Evolutionary conservation across 2,113 vertebrate genomes (phyloP), one percentile per base, ranked within the genome.

Genomic region (Xyliphius kryptos): DNA sequence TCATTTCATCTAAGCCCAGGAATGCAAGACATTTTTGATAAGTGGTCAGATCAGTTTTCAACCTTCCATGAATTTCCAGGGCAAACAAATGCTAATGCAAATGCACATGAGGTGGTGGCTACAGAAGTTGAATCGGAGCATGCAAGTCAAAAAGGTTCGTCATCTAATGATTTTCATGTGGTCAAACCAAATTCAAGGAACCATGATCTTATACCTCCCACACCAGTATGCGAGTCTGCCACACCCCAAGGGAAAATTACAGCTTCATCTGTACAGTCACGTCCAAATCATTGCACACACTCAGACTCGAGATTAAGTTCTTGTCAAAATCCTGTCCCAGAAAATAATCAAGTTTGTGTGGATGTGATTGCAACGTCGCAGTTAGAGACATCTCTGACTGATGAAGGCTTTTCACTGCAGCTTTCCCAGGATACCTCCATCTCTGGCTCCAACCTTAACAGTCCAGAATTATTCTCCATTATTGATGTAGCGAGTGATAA

Each of bases 401-500:
- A 77, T 1, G 69, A 81, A 69, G 83, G 76, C 56, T 89, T 92
- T 79, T 81, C 79, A 8, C 79, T 89, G 20, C 88, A 88, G 58
- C 79, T 91, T 2, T 91, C 89, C 70, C 89, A 91, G 79, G 86
- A 91, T 62, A 70, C 61, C 3, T 81, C 74, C 0, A 79, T 80
- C 1, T 71, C 75, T n/a, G n/a, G n/a, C n/a, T n/a, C n/a, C 56
- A 14, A 73, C 46, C 78, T 87, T 5, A 81, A 79, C 77, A 89
- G 80, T 76, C 75, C 83, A 2, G 89, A 89, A 53, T 71, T 58
- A 16, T 92, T 98, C 74, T 81, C 88, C 40, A 91, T 99, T 72
- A 91, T 98, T 55, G 95, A 99, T 19, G 93, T 98, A 66, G 93
- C 91, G 17, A 92, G 94, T 0, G 71, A 97, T 76, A 82, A 76